phyloP scores from a whole-genome alignment of 2,113 vertebrate species.

The Etheostoma spectabile region DNA sequence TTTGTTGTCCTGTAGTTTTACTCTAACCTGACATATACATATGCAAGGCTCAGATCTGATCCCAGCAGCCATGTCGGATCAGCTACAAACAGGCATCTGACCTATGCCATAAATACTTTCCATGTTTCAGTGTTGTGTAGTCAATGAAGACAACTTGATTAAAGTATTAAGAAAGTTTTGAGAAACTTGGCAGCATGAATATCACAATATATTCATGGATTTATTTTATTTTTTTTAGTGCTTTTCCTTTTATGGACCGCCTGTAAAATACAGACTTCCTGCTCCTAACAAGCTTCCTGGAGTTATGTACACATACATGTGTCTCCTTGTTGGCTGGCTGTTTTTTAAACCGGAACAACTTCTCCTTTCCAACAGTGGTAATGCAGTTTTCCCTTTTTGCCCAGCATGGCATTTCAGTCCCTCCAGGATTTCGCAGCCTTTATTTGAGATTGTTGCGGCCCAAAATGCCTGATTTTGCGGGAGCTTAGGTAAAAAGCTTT shows the following conservation, averaged over 20 bases:
- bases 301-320: conserved; percentile 85
- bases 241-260: conserved; percentile 43
- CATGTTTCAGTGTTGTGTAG: conserved; percentile 7
- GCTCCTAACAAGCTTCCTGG: conserved; percentile 80
- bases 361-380: conserved; percentile 25
- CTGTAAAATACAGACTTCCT: conserved; percentile 82
- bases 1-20: background rate
- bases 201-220: conserved; percentile 63
- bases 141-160: conserved; percentile 36
- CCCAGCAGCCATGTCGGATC: background rate
- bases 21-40: conserved; percentile 4
- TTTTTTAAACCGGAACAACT: background rate
- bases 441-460: too few relatives aligned
- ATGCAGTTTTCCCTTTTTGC: too few relatives aligned
- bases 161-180: conserved; percentile 47
- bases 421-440: too few relatives aligned
- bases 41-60: conserved; percentile 5
- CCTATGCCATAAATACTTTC: background rate
- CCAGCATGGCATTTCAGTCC: too few relatives aligned
- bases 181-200: conserved; percentile 59
- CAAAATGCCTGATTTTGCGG: too few relatives aligned
- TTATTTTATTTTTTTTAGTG: conserved; percentile 5
- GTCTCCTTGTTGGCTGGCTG: conserved; percentile 73
- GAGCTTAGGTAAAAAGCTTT: too few relatives aligned
- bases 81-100: background rate